Evolutionary conservation across 2,888 invertebrate genomes (phyloP), one percentile per base, ranked within the genome.

Genomic region (Rhagium mordax): DNA sequence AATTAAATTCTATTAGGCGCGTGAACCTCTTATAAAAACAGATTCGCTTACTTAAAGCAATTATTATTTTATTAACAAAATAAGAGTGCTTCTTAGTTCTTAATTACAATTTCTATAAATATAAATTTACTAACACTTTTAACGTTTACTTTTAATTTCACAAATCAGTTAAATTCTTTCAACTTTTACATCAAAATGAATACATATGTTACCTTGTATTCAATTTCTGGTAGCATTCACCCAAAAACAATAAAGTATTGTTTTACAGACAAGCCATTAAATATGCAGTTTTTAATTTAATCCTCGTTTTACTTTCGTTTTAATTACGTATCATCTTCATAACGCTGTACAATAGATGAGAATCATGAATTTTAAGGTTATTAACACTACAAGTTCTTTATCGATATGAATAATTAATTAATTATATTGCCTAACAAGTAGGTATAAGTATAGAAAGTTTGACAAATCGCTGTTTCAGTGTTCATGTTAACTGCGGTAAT

Each of bases 201-300:
- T 33, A 53, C 16, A n/a, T 41, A n/a, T 15, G 33, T 16, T 65
- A 16, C 65, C 65, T 65, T 65, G 65, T 53, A 27, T 20, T 29
- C 53, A 18, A 29, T 65, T 65, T 53, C 53, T 29, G 41, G 29
- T 65, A 65, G 41, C 53, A 65, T 65, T 65, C 65, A 53, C 65
- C 65, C 53, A 27, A 65, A 51, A 53, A 65, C 65, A 65, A 65
- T 65, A 5, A 13, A 1, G 53, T 33, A 65, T 65, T 65, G 65
- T 65, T 20, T 65, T 53, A 65, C 3, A 13, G 4, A 61, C 0
- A 27, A 15, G 3, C 20, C 53, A 65, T 65, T 53, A 65, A 53
- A 41, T 16, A 33, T n/a, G 53, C 13, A 15, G 20, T 65, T 27
- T 41, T 53, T 21, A 65, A 33, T 21, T 64, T 8, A 21, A 47